Evolutionary conservation across 2,797 vertebrate species (phyloP).

Genomic region (Phaenicophaeus curvirostris): DNA sequence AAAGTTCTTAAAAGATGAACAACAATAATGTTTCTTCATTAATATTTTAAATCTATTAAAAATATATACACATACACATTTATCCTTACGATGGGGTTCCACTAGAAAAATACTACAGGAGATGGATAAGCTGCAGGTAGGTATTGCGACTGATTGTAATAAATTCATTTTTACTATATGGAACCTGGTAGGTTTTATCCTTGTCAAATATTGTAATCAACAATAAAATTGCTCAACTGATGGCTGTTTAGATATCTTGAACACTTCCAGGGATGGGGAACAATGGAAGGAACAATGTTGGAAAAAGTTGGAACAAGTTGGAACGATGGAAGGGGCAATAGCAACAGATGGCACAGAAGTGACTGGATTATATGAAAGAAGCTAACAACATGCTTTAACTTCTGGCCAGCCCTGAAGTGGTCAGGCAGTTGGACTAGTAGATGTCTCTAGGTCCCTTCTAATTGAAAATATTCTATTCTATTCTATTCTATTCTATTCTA

Average conservation of each 20-base stretch:
- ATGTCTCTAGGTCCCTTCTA: too few species aligned
- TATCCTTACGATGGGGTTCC: background rate
- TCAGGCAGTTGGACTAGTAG: too few species aligned
- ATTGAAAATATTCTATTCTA: background rate
- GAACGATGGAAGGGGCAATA: background rate
- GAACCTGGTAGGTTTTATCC: background rate
- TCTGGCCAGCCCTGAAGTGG: too few species aligned
- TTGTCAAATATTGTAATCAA: background rate
- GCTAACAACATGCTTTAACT: too few species aligned
- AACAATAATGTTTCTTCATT: background rate
- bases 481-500: background rate
- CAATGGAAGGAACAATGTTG: background rate
- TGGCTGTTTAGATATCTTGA: background rate
- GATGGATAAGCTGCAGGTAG: background rate
- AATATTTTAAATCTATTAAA: background rate
- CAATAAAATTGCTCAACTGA: background rate
- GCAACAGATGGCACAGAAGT: background rate
- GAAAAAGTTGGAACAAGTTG: too few species aligned
- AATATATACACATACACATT: background rate
- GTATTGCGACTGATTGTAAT: background rate
- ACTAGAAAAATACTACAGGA: background rate
- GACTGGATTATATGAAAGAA: background rate
- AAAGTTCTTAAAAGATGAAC: background rate
- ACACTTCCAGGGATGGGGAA: too few species aligned
- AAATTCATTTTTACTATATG: background rate